Evolutionary conservation across 1,140 invertebrate genomes (phyloP).

Genomic region (Cydia pomonella): DNA sequence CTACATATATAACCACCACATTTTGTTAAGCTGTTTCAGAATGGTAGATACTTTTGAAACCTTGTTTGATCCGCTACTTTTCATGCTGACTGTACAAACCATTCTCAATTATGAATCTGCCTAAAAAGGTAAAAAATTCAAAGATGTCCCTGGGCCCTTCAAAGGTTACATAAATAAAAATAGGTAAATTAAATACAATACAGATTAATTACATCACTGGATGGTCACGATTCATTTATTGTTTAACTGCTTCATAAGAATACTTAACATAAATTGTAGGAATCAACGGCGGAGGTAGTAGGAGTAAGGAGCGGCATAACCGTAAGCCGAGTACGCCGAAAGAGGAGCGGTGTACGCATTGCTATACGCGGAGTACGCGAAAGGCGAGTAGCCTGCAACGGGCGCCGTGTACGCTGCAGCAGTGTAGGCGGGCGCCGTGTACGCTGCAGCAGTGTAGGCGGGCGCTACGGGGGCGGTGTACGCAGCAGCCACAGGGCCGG

Average conservation of each 20-base stretch:
- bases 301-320: constrained; percentile 51
- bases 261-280: not conserved
- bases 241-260: not conserved
- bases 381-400: constrained; percentile 66
- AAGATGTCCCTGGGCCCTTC: not conserved
- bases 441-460: constrained; percentile 48
- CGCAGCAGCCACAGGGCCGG: constrained; percentile 42
- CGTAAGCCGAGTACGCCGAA: constrained; percentile 45
- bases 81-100: too few species aligned
- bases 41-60: too few species aligned
- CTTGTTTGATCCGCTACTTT: too few species aligned
- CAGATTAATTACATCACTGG: too few species aligned
- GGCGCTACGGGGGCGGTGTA: constrained; percentile 46
- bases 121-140: too few species aligned
- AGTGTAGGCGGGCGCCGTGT: constrained; percentile 54
- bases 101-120: too few species aligned
- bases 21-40: too few species aligned
- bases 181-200: not conserved
- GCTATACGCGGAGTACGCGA: constrained; percentile 52
- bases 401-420: constrained; percentile 58
- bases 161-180: not conserved
- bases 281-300: constrained; percentile 51
- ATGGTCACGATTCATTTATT: not conserved
- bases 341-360: constrained; percentile 55
- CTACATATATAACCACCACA: too few species aligned